Evolutionary conservation across 2,113 vertebrate genomes (phyloP).

Genomic region (Speoplatyrhinus poulsoni): DNA sequence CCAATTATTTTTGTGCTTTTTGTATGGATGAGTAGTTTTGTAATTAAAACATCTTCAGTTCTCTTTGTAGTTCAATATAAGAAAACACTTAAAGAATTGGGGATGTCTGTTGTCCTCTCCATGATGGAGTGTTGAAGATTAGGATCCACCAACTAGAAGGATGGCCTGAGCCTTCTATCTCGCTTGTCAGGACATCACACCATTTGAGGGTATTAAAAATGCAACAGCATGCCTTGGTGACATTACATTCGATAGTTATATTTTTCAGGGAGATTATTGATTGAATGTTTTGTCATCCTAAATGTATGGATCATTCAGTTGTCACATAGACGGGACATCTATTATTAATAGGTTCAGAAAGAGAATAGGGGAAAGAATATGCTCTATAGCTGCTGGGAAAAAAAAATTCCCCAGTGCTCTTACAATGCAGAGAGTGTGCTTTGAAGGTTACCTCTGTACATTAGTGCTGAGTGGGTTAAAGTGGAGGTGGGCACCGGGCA

Average conservation of each 20-base stretch:
- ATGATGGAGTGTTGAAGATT: slow-evolving; percentile 10
- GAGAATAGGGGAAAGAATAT: slow-evolving; percentile 6
- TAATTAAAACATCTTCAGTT: slow-evolving; percentile 55
- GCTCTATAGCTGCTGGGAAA: background rate
- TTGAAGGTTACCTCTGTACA: slow-evolving; percentile 50
- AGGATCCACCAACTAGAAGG: no score
- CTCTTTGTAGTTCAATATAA: slow-evolving; percentile 45
- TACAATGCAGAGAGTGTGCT: slow-evolving; percentile 22
- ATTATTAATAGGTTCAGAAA: slow-evolving; percentile 47
- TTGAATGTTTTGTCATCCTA: slow-evolving; percentile 18
- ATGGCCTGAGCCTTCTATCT: background rate
- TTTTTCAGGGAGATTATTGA: slow-evolving; percentile 19
- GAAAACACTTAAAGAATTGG: slow-evolving; percentile 43
- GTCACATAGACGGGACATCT: slow-evolving; percentile 34
- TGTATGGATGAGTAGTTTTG: slow-evolving; percentile 34
- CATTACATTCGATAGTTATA: slow-evolving; percentile 54
- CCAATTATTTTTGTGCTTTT: no score
- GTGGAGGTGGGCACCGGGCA: slow-evolving; percentile 19
- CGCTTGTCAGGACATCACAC: background rate
- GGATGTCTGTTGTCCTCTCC: slow-evolving; percentile 53
- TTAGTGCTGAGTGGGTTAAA: background rate
- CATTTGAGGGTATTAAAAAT: slow-evolving; percentile 59
- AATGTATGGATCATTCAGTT: slow-evolving; percentile 52
- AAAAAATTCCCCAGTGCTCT: background rate
- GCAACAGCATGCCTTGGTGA: slow-evolving; percentile 39